Percentiles rank a stretch among this genome's conserved stretches.
phyloP scores from a whole-genome alignment of 2,797 vertebrate genomes.

The Acanthurus leucopareius region DNA sequence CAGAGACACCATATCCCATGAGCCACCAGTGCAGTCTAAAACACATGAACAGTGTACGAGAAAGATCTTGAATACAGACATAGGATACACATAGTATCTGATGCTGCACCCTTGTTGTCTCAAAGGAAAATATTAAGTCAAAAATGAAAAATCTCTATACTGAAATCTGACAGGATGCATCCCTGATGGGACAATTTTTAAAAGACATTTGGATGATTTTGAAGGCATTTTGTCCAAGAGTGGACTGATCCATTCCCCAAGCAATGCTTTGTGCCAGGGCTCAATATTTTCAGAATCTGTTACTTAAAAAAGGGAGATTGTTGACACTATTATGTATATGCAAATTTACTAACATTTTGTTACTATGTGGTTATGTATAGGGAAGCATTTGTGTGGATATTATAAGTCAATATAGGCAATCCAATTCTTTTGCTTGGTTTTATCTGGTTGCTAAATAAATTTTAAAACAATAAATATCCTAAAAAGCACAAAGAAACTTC shows the following conservation, averaged over 20 bases:
- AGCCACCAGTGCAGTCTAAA: slow-evolving; percentile 83
- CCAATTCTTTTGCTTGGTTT: neutral
- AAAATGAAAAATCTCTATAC: neutral
- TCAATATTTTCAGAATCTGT: neutral
- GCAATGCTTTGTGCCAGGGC: neutral
- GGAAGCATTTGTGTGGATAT: neutral
- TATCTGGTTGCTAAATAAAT: neutral
- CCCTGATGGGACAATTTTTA: neutral
- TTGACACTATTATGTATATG: neutral
- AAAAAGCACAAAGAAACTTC: neutral
- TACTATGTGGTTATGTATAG: too few species aligned
- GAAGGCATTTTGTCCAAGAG: neutral
- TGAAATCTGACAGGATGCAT: neutral
- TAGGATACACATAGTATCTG: slow-evolving; percentile 5
- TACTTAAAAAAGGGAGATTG: neutral
- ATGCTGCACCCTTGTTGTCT: neutral
- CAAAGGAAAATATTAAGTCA: slow-evolving; percentile 1
- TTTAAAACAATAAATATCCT: neutral
- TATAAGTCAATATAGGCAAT: neutral
- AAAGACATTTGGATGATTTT: slow-evolving; percentile 11
- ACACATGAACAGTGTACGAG: slow-evolving; percentile 71
- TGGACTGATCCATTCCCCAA: neutral
- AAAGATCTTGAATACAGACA: slow-evolving; percentile 48
- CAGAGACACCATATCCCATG: slow-evolving; percentile 86
- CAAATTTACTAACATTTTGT: neutral